phyloP scores from a whole-genome alignment of 2,113 vertebrate genomes.

The Nothoprocta pentlandii region DNA sequence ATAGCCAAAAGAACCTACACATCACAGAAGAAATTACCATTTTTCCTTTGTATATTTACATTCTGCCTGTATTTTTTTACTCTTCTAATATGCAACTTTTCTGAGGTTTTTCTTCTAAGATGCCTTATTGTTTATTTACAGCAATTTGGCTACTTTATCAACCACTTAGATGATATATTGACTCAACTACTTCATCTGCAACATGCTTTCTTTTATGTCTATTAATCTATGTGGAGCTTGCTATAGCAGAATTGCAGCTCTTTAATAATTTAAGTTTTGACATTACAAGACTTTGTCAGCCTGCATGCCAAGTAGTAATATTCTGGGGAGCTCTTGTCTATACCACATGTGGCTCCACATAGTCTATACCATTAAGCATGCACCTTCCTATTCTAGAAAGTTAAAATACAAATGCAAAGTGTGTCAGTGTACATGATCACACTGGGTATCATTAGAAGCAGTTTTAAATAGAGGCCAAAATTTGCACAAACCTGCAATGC shows the following conservation, averaged over 20 bases:
- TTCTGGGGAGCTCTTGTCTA: neutral
- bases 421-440: neutral
- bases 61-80: slow-evolving; percentile 11
- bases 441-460: neutral
- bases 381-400: neutral
- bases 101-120: neutral
- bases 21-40: neutral
- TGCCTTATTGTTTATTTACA: slow-evolving; percentile 40
- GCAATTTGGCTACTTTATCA: slow-evolving; percentile 35
- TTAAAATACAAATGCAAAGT: neutral
- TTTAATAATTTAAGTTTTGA: slow-evolving; percentile 47
- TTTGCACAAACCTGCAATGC: neutral
- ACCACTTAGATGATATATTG: slow-evolving; percentile 29
- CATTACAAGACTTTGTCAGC: slow-evolving; percentile 26
- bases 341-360: neutral
- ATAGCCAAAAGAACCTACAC: neutral
- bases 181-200: slow-evolving; percentile 28
- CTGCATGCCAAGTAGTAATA: neutral
- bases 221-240: slow-evolving; percentile 29
- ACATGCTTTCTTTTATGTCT: slow-evolving; percentile 8
- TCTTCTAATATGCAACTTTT: neutral
- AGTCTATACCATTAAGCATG: neutral
- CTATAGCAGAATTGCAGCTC: neutral
- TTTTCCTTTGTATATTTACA: neutral
- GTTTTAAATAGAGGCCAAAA: neutral